These are phyloP conservation scores for Leptopterna dolabrata DNA, from an alignment of 2,888 invertebrate species.

Conservation along the genomic window DNA sequence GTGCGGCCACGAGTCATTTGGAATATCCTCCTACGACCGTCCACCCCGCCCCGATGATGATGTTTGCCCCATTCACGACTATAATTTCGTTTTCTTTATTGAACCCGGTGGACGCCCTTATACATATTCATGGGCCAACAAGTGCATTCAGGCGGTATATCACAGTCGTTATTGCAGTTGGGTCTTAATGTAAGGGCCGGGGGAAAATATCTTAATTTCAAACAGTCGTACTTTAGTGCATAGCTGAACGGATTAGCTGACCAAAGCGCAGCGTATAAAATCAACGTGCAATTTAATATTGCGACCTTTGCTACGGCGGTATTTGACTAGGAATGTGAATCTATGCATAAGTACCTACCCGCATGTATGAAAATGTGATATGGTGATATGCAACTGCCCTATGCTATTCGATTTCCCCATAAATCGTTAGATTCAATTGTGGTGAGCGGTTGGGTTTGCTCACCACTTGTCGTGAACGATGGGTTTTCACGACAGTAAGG, in stretches of 20 bases:
- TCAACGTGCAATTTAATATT: neutral
- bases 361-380: neutral
- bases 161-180: neutral
- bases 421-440: no score
- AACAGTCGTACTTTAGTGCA: neutral
- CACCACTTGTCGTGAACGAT: no score
- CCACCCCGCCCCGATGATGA: neutral
- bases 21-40: neutral
- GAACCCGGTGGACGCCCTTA: neutral
- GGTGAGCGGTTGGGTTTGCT: no score
- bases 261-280: neutral
- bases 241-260: neutral
- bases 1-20: constrained; percentile 1
- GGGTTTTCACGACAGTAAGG: no score
- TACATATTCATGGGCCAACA: neutral
- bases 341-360: neutral
- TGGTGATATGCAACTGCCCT: no score
- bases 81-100: constrained; percentile 11
- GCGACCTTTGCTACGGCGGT: neutral
- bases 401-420: no score
- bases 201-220: neutral
- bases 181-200: neutral
- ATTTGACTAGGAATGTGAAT: neutral
- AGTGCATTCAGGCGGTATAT: neutral
- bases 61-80: neutral